phyloP scores from a whole-genome alignment of 1,140 invertebrate species.

The Neotoxoptera formosana region DNA sequence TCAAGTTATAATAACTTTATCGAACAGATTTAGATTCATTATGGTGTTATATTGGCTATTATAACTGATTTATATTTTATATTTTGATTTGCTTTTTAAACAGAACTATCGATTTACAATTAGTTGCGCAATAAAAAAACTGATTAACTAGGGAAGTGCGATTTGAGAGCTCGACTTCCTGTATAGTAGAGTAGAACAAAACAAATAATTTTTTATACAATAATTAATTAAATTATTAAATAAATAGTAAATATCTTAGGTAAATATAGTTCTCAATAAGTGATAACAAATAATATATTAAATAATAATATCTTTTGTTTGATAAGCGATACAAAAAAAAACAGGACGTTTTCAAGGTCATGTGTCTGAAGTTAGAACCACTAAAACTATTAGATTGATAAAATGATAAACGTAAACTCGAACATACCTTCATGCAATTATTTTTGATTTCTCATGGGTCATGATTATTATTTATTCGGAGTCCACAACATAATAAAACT shows the following conservation, averaged over 20 bases:
- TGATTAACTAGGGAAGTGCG: neutral
- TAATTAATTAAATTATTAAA: neutral
- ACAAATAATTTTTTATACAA: neutral
- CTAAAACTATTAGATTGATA: neutral
- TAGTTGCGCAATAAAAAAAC: neutral
- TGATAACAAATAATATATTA: neutral
- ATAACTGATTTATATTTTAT: neutral
- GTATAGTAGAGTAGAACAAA: too few species aligned
- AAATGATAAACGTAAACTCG: neutral
- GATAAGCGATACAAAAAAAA: neutral
- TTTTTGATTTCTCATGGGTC: conserved; percentile 34
- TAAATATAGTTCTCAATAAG: too few species aligned
- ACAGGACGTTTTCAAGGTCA: neutral
- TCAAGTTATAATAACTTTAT: neutral
- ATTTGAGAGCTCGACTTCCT: neutral
- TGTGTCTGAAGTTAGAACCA: neutral
- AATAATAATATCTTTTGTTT: neutral
- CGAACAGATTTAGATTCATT: neutral
- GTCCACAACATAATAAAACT: too few species aligned
- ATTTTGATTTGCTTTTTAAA: neutral
- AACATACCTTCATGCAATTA: conserved; percentile 48
- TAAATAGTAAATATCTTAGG: neutral
- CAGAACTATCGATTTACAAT: neutral
- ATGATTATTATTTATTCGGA: neutral
- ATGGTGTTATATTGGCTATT: neutral